phyloP scores from a whole-genome alignment of 1,140 invertebrate species.

The Halictus rubicundus region DNA sequence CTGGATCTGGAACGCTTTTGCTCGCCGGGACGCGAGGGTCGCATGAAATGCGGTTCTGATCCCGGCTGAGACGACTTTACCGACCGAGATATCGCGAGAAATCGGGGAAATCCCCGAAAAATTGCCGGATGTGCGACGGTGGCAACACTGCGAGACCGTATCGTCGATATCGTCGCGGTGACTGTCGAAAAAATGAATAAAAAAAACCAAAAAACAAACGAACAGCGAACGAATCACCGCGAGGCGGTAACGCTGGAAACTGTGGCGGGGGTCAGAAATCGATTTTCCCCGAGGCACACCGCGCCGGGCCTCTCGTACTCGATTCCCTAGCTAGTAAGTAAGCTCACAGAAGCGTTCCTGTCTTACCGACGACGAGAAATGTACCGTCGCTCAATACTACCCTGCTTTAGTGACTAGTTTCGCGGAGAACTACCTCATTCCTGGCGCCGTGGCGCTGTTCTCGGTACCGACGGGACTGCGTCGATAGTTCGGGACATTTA shows the following conservation, averaged over 20 bases:
- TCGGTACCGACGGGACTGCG: slow-evolving; percentile 12
- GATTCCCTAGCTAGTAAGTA: slow-evolving; percentile 62
- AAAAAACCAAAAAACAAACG: neutral
- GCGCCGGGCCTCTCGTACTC: slow-evolving; percentile 59
- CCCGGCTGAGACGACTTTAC: neutral
- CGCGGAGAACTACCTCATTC: slow-evolving; percentile 45
- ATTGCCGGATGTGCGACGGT: neutral
- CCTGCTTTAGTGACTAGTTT: slow-evolving; percentile 34
- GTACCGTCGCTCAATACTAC: slow-evolving; percentile 23
- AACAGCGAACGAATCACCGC: slow-evolving; percentile 19
- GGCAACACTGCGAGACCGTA: slow-evolving; percentile 8
- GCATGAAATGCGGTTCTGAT: neutral
- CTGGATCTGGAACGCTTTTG: too few species aligned
- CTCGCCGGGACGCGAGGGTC: too few species aligned
- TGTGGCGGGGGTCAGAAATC: slow-evolving; percentile 72
- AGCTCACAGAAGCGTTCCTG: slow-evolving; percentile 58
- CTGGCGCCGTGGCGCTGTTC: neutral
- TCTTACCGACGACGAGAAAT: slow-evolving; percentile 63
- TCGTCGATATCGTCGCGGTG: slow-evolving; percentile 19
- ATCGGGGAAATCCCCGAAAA: neutral
- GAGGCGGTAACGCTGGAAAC: slow-evolving; percentile 24
- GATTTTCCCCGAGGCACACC: slow-evolving; percentile 59
- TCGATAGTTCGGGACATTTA: neutral
- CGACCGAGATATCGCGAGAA: neutral
- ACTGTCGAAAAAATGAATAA: neutral